Evolutionary conservation across 2,113 vertebrate genomes (phyloP), one percentile per base, ranked within the genome.

Genomic region (Guaruba guarouba): DNA sequence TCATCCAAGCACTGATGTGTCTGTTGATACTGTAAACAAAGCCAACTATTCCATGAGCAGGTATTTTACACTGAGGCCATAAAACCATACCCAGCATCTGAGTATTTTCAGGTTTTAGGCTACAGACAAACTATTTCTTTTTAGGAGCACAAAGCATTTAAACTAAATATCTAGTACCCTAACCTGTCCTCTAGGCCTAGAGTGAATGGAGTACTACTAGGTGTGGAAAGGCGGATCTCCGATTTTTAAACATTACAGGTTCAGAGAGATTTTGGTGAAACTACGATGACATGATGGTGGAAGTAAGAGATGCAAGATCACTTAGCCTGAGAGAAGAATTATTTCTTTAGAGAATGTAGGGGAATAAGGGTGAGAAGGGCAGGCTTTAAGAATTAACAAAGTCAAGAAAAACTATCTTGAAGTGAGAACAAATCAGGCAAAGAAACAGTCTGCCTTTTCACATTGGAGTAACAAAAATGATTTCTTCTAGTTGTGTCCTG

Each of bases 391-490:
- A 86, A 86, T 20, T 54, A 89, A 77, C 4, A 84, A 57, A 91
- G 41, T 33, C 64, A 95, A 88, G 27, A 85, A 82, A 93, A 82
- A 33, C 17, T 54, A 28, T 33, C 27, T 77, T 44, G 27, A 55
- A n/a, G 43, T 87, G 46, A 95, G 61, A 94, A 66, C 5, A 64
- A 97, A 27, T 35, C 41, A 91, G 69, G 69, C 94, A 33, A 87
- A 89, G 19, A 82, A 92, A 48, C 6, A 46, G 16, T 74, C n/a
- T 66, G 22, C 64, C 41, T 69, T 95, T 97, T 70, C 52, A 64
- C 18, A 22, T 29, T 91, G 10, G 73, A 91, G 28, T 64, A 84
- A 52, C 4, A 77, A 67, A 73, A 83, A 31, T 41, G 13, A n/a
- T 70, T 76, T 35, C 31, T 88, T 22, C n/a, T 67, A 67, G 6